Evolutionary conservation across 2,113 vertebrate species (phyloP).

Genomic region (Onychostruthus taczanowskii): DNA sequence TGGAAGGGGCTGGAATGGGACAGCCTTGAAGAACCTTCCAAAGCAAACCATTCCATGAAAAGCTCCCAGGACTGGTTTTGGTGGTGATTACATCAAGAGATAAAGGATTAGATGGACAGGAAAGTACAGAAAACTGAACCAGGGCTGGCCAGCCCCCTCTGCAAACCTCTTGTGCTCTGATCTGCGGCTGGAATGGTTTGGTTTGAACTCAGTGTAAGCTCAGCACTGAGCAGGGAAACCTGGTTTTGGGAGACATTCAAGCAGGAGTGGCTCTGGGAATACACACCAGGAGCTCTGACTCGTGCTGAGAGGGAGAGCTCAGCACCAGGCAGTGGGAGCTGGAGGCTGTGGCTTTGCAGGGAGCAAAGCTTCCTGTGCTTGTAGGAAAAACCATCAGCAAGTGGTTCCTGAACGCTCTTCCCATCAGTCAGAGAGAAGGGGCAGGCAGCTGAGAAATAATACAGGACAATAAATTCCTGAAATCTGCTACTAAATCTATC

Average conservation of each 20-base stretch:
- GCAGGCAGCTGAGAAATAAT: slow-evolving; percentile 4
- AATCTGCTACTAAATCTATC: slow-evolving; percentile 57
- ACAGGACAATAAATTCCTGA: slow-evolving; percentile 8
- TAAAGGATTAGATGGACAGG: neutral
- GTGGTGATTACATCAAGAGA: too few species aligned
- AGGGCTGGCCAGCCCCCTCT: neutral
- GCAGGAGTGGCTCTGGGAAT: neutral
- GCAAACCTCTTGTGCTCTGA: neutral
- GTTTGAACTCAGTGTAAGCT: neutral
- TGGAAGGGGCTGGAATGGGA: neutral
- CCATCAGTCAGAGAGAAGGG: neutral
- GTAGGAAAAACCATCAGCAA: neutral
- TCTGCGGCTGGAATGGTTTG: neutral
- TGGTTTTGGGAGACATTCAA: accelerated
- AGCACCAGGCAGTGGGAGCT: neutral
- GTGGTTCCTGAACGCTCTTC: neutral
- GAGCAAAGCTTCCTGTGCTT: neutral
- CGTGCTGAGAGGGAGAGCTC: neutral
- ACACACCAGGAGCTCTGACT: neutral
- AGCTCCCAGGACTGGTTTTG: neutral
- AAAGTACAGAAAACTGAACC: accelerated
- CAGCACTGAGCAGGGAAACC: neutral
- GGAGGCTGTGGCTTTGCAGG: neutral
- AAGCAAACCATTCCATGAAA: neutral
- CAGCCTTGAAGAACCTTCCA: neutral